Base-by-base conservation (phyloP, 2,888 invertebrate genomes). In the Sympetrum striolatum region DNA sequence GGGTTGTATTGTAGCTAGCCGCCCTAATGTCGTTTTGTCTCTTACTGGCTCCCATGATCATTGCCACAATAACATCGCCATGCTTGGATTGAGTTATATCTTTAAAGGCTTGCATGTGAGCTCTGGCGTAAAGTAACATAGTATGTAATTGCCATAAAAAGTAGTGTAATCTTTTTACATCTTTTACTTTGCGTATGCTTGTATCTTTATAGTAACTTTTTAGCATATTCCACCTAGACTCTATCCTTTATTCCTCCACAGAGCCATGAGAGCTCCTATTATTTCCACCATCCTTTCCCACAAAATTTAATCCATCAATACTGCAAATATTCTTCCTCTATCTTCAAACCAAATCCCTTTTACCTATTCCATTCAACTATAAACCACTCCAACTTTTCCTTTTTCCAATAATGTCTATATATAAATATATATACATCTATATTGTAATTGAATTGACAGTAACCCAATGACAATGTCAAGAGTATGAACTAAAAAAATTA, bases 1-100 rank as follows among this genome's bases (percentile, higher is more conserved):
- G 86, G 86, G n/a, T 86, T 86, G 86, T 86, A 60, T 60, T 86
- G 86, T 86, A 86, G 86, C 86, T 86, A 86, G 86, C 86, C 86
- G 60, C 58, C 86, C 37, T 86, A 86, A 86, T 86, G 86, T 86
- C 64, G 86, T 86, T 86, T 86, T 86, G 86, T 86, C 86, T 86
- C 86, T 64, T 86, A 86, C 64, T 86, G 86, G 58, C 86, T 86
- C 86, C 86, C 37, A 60, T 86, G 86, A 60, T 37, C 86, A 60
- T 86, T 39, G 60, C 86, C 86, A 86, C 86, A 37, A 48, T 86
- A 86, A 86, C 25, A 86, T 86, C 60, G 86, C 60, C 82, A 86
- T 60, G 60, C 60, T 86, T 86, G 60, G 60, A 86, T 64, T 86
- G 86, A 80, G 58, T 90, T 80, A 90, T 90, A 90, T 80, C 79